A percentile compares a stretch with the other conserved stretches of the same genome.
Evolutionary conservation across 2,797 vertebrate genomes (phyloP).

Genomic region (Acanthurus tractus): DNA sequence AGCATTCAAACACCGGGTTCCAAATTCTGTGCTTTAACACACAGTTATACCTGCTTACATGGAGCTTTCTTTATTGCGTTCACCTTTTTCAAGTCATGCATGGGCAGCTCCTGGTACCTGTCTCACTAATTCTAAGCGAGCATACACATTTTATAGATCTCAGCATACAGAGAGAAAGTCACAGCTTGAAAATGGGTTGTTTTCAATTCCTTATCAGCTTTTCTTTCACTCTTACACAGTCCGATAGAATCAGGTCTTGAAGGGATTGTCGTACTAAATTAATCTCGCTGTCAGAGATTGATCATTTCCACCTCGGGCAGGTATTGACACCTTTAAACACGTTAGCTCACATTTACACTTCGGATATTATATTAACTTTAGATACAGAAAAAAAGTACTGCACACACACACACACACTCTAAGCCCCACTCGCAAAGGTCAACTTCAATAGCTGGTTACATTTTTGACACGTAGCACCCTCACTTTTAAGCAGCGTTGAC

Average conservation of each 20-base stretch:
- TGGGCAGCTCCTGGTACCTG: not conserved
- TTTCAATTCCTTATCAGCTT: conserved; percentile 45
- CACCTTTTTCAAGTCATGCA: not conserved
- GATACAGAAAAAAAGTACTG: conserved; percentile 3
- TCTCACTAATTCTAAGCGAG: conserved; percentile 1
- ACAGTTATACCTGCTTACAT: not conserved
- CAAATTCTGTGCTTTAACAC: not conserved
- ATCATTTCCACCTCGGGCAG: conserved; percentile 34
- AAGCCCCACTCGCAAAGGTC: conserved; percentile 6
- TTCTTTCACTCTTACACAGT: not conserved
- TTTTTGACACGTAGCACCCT: conserved; percentile 25
- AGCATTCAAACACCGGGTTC: not conserved
- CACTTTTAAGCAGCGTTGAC: conserved; percentile 37
- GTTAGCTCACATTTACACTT: conserved; percentile 24
- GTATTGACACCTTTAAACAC: conserved; percentile 46
- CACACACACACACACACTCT: too few relatives aligned
- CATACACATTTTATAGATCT: not conserved
- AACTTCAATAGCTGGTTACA: too few relatives aligned
- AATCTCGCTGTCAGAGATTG: conserved; percentile 35
- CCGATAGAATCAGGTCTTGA: conserved; percentile 10
- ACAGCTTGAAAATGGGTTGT: not conserved
- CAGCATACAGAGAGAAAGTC: not conserved
- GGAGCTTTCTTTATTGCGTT: too few relatives aligned
- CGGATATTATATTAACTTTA: not conserved
- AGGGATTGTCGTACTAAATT: conserved; percentile 30